Evolutionary conservation across 2,113 vertebrate species (phyloP).

Genomic region (Marmota flaviventris): DNA sequence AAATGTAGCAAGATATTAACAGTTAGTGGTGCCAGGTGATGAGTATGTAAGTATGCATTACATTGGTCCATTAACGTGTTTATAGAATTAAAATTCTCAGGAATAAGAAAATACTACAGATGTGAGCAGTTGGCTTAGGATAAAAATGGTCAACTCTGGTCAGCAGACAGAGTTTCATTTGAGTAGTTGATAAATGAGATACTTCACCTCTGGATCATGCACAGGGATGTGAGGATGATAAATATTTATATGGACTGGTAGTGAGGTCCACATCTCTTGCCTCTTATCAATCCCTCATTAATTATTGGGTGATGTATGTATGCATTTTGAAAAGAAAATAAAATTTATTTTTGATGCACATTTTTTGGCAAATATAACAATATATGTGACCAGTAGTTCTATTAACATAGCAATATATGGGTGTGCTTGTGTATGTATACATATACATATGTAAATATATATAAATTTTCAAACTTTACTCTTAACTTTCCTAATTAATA

Average conservation of each 20-base stretch:
- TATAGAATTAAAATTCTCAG: neutral
- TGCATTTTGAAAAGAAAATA: slow-evolving; percentile 38
- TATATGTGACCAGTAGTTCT: neutral
- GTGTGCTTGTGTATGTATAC: neutral
- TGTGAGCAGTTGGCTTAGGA: neutral
- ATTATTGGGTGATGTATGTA: neutral
- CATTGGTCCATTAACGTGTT: neutral
- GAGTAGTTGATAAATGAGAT: neutral
- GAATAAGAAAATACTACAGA: neutral
- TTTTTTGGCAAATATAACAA: neutral
- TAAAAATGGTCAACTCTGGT: neutral
- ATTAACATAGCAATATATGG: neutral
- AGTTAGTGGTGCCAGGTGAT: neutral
- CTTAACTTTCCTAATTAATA: neutral
- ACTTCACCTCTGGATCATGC: neutral
- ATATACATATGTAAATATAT: no score
- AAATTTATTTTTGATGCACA: neutral
- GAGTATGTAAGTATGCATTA: neutral
- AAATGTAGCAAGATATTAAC: neutral
- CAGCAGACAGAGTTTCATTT: neutral
- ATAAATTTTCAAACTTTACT: no score
- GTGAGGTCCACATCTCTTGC: accelerated
- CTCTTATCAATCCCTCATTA: neutral
- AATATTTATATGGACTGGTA: neutral
- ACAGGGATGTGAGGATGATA: neutral